Percentiles rank a stretch among this genome's conserved stretches.
These are phyloP conservation scores for Netelia fuscicornis DNA, from an alignment of 2,888 invertebrate species.

Conservation along the genomic window DNA sequence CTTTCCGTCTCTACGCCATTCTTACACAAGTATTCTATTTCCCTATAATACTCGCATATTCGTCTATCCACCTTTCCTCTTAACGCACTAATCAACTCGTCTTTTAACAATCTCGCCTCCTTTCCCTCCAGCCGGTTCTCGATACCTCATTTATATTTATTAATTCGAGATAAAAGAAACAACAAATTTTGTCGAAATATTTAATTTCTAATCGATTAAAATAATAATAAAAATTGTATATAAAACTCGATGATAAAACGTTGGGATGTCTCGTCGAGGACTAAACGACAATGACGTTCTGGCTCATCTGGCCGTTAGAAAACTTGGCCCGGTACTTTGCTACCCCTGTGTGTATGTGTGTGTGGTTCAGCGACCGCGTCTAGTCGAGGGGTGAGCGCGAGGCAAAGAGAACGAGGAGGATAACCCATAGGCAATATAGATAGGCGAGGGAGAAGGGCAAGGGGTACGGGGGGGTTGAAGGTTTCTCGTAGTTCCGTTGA, in stretches of 20 bases:
- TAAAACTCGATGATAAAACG: background rate
- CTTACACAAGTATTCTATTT: too few relatives aligned
- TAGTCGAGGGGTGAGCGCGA: conserved; percentile 60
- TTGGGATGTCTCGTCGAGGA: conserved; percentile 38
- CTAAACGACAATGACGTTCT: conserved; percentile 61
- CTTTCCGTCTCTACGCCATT: too few relatives aligned
- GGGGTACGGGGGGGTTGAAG: conserved; percentile 26
- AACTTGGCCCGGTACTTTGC: conserved; percentile 60
- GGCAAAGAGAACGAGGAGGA: conserved; percentile 40
- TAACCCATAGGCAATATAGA: conserved; percentile 28
- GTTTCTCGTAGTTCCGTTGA: conserved; percentile 66
- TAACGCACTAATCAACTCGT: too few relatives aligned
- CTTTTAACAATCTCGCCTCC: too few relatives aligned
- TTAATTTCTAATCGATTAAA: too few relatives aligned
- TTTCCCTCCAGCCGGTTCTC: too few relatives aligned
- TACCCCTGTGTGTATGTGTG: conserved; percentile 35
- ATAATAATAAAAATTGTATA: background rate
- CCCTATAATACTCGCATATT: too few relatives aligned
- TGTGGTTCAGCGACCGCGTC: conserved; percentile 65
- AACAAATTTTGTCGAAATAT: too few relatives aligned
- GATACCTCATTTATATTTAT: too few relatives aligned
- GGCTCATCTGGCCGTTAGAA: conserved; percentile 64
- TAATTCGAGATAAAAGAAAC: too few relatives aligned
- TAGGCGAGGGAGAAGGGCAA: conserved; percentile 21
- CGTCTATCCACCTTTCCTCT: too few relatives aligned